Evolutionary conservation across 2,888 invertebrate genomes (phyloP).

Genomic region (Ormyrus nitidulus): DNA sequence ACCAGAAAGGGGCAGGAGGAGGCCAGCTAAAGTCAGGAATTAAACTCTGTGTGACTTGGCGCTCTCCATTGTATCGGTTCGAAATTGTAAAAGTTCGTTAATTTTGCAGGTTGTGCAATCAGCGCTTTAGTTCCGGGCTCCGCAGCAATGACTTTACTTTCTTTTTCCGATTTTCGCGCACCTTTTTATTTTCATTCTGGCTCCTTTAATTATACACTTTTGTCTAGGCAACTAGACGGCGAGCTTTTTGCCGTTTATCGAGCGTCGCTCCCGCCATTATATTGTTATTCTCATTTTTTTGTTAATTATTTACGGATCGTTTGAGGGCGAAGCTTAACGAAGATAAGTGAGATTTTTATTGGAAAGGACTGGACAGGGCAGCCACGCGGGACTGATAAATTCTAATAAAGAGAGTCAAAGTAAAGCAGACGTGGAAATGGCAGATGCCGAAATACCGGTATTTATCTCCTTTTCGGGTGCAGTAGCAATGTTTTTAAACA

Average conservation of each 20-base stretch:
- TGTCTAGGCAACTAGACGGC: too few relatives aligned
- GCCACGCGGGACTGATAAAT: slow-evolving; percentile 45
- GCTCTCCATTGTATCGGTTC: slow-evolving; percentile 34
- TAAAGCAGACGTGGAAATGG: slow-evolving; percentile 26
- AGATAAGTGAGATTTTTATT: slow-evolving; percentile 49
- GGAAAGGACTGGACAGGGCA: background rate
- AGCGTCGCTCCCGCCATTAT: too few relatives aligned
- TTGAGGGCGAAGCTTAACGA: slow-evolving; percentile 32
- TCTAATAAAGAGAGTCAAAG: slow-evolving; percentile 46
- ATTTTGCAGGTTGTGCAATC: slow-evolving; percentile 36
- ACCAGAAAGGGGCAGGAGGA: background rate
- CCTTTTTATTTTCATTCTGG: background rate
- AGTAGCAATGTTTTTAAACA: slow-evolving; percentile 25
- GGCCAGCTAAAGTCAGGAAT: slow-evolving; percentile 28
- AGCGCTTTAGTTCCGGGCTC: slow-evolving; percentile 2
- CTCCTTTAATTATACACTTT: background rate
- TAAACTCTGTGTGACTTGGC: slow-evolving; percentile 30
- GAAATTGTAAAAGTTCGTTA: slow-evolving; percentile 50
- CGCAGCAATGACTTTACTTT: slow-evolving; percentile 26
- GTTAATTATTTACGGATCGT: slow-evolving; percentile 40
- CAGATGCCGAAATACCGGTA: slow-evolving; percentile 45
- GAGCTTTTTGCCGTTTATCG: too few relatives aligned
- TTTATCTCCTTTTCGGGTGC: slow-evolving; percentile 11
- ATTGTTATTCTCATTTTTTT: background rate
- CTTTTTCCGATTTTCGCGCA: background rate